Evolutionary conservation across 1,140 invertebrate species (phyloP).

Genomic region (Kradibia gibbosae): DNA sequence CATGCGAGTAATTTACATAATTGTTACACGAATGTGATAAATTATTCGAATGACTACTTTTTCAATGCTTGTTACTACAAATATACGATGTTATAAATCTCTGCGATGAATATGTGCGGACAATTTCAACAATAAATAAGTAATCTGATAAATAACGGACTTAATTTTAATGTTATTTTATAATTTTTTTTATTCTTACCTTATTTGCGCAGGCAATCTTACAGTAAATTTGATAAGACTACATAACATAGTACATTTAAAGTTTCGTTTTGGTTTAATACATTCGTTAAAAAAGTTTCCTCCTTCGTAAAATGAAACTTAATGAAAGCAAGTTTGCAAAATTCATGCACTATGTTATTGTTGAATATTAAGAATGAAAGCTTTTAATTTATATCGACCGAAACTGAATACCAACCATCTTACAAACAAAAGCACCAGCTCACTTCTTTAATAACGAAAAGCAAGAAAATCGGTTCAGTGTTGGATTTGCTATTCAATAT

Average conservation of each 20-base stretch:
- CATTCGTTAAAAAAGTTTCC: no score
- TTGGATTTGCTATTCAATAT: background rate
- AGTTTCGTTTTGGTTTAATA: no score
- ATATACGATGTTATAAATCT: background rate
- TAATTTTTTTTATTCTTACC: background rate
- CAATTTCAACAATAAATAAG: background rate
- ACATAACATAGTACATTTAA: no score
- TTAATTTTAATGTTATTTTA: background rate
- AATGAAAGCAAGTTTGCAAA: no score
- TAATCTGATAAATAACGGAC: background rate
- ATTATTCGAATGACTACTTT: background rate
- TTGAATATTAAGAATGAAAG: no score
- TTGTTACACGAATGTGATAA: slow-evolving; percentile 11
- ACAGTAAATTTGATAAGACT: no score
- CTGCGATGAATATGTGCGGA: background rate
- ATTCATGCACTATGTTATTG: no score
- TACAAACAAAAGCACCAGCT: background rate
- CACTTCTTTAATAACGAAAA: background rate
- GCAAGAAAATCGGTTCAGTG: background rate
- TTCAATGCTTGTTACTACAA: background rate
- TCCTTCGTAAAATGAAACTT: no score
- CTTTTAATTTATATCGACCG: no score
- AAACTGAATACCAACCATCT: no score
- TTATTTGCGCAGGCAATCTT: background rate
- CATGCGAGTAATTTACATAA: slow-evolving; percentile 27